Conservation (phyloP, 92 coral and sea anemone species). For the Epizoanthus rinbou region DNA sequence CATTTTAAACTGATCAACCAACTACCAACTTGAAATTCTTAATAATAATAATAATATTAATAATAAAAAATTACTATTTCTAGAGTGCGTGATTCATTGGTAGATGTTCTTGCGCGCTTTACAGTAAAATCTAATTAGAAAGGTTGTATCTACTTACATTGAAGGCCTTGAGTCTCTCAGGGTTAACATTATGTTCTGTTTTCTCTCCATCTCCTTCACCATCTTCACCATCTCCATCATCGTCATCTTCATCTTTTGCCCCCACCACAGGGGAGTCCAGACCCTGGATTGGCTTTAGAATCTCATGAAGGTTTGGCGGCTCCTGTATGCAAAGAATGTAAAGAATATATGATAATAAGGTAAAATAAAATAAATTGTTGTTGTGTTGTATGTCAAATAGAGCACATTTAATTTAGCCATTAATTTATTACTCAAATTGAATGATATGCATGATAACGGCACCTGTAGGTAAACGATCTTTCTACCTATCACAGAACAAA, state of each 20-base stretch:
- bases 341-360: no score
- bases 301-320: slow-evolving; percentile 82
- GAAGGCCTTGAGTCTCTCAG: slow-evolving; percentile 97
- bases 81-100: no score
- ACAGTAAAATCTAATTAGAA: no score
- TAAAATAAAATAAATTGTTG: no score
- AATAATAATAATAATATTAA: no score
- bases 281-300: slow-evolving; percentile 74
- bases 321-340: slow-evolving; percentile 72
- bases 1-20: no score
- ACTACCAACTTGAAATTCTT: no score
- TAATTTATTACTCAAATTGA: no score
- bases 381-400: slow-evolving; percentile 1
- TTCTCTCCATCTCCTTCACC: slow-evolving; percentile 86
- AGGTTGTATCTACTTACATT: slow-evolving; percentile 95
- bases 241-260: slow-evolving; percentile 94
- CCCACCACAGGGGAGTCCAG: slow-evolving; percentile 61
- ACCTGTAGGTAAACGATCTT: neutral
- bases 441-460: neutral
- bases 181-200: slow-evolving; percentile 75
- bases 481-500: neutral
- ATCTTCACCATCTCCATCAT: slow-evolving; percentile 93
- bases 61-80: no score
- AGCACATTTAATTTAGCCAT: neutral
- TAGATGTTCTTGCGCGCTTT: no score